Conservation (phyloP, 1,140 invertebrate genomes). For the Aphelenchoides fujianensis region DNA sequence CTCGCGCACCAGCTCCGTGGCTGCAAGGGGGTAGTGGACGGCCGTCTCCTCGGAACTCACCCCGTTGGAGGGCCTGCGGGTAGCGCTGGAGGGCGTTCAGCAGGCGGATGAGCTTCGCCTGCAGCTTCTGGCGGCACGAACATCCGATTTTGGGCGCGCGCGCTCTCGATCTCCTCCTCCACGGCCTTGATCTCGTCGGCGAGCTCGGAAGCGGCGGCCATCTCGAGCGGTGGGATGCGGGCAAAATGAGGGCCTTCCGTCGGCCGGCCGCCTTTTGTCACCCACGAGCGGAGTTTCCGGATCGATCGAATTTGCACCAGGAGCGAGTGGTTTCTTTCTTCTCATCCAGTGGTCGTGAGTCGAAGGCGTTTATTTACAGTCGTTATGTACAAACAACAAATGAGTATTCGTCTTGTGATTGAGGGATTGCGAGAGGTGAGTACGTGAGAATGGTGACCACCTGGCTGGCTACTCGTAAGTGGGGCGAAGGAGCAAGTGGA, state of each 20-base stretch:
- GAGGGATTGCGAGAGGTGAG: too few species aligned
- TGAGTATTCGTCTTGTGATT: too few species aligned
- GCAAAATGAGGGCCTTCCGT: neutral
- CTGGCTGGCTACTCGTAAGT: neutral
- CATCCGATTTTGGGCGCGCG: constrained; percentile 90
- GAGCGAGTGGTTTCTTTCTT: too few species aligned
- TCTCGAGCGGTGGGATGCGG: neutral
- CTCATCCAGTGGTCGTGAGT: too few species aligned
- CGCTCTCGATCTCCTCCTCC: constrained; percentile 97
- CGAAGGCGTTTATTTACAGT: too few species aligned
- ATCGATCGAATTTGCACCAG: too few species aligned
- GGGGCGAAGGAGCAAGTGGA: neutral
- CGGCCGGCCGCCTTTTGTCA: too few species aligned
- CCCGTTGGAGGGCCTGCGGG: constrained; percentile 44
- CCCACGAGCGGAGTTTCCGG: too few species aligned
- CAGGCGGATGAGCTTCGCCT: constrained; percentile 66
- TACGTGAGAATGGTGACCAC: too few species aligned
- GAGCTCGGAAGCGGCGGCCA: neutral
- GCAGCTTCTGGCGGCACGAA: constrained; percentile 92
- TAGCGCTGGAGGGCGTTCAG: constrained; percentile 54
- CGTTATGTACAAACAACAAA: too few species aligned
- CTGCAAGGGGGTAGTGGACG: constrained; percentile 44
- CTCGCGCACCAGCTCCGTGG: constrained; percentile 81
- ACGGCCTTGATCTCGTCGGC: neutral
- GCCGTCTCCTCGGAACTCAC: constrained; percentile 22